Conservation (phyloP, 2,888 invertebrate species). For the Acrobasis repandana region DNA sequence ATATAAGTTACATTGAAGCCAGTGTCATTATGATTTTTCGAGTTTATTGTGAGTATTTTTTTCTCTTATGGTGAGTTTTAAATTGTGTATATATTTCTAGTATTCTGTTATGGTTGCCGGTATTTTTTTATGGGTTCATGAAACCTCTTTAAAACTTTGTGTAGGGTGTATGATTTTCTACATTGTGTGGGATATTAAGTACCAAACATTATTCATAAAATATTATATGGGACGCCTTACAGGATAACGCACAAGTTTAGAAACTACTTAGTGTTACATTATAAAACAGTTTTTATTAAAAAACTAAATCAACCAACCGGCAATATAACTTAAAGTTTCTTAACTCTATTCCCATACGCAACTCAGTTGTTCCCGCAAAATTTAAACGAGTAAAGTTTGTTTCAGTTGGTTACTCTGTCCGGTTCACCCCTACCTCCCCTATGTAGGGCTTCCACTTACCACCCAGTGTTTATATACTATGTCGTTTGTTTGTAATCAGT, state of each 20-base stretch:
- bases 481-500: too few species aligned
- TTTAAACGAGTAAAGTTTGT: slow-evolving; percentile 82
- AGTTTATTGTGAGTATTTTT: neutral
- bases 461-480: too few species aligned
- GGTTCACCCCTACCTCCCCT: slow-evolving; percentile 41
- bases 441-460: neutral
- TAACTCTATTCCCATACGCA: slow-evolving; percentile 68
- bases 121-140: neutral
- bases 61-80: neutral
- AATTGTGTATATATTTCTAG: neutral
- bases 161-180: too few species aligned
- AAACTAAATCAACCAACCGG: slow-evolving; percentile 59
- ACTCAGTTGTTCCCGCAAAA: slow-evolving; percentile 68
- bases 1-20: neutral
- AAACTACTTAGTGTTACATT: neutral
- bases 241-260: neutral
- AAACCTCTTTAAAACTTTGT: neutral
- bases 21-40: neutral
- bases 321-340: slow-evolving; percentile 61
- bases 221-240: neutral
- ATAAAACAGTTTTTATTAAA: slow-evolving; percentile 38
- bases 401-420: slow-evolving; percentile 75
- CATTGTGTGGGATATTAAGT: too few species aligned
- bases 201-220: too few species aligned
- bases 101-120: neutral